Evolutionary conservation across 2,797 vertebrate genomes (phyloP).

Genomic region (Myiotriccus ornatus): DNA sequence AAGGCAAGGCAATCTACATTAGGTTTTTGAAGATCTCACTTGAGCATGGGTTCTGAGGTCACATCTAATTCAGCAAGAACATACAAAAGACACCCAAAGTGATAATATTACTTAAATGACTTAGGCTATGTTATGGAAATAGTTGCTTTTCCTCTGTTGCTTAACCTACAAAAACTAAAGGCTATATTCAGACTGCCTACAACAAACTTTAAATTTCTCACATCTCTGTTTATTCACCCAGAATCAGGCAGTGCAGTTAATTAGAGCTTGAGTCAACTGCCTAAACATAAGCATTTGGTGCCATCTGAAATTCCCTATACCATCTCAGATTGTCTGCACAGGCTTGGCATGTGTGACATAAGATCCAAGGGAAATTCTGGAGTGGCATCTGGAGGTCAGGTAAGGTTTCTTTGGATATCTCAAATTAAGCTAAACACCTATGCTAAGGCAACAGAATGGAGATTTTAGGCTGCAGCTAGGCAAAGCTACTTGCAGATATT

Average conservation of each 20-base stretch:
- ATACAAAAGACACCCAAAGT: not conserved
- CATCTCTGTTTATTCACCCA: not conserved
- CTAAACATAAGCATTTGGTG: not conserved
- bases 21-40: not conserved
- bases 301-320: not conserved
- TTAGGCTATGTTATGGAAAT: not conserved
- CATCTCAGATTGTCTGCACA: not conserved
- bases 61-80: not conserved
- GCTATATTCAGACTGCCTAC: not conserved
- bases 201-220: not conserved
- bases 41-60: not conserved
- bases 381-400: not conserved
- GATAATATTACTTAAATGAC: not conserved
- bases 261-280: not conserved
- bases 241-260: not conserved
- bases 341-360: not conserved
- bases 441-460: not conserved
- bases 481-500: not conserved
- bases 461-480: not conserved
- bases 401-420: not conserved
- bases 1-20: not conserved
- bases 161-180: not conserved
- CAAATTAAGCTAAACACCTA: not conserved
- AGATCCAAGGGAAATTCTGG: not conserved
- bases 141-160: not conserved